Conservation (phyloP, 1,140 invertebrate species). For the Chionoecetes opilio region DNA sequence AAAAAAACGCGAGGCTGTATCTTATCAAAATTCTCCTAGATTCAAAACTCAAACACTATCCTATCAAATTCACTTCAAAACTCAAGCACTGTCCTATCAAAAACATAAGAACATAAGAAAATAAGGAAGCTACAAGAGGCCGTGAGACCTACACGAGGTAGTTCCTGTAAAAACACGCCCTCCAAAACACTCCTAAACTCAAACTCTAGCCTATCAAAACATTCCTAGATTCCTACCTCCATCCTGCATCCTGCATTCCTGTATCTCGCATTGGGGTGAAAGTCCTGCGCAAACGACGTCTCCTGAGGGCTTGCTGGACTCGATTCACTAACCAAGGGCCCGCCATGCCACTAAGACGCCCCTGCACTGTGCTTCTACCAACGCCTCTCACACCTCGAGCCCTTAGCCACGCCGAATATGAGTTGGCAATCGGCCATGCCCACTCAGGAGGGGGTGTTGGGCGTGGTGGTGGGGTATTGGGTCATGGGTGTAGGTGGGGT, state of each 20-base stretch:
- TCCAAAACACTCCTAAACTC: too few relatives aligned
- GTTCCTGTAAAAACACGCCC: too few relatives aligned
- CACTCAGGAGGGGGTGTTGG: neutral
- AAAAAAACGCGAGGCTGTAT: too few relatives aligned
- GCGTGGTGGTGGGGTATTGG: neutral
- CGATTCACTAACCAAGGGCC: neutral
- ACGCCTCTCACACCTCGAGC: neutral
- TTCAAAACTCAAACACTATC: neutral
- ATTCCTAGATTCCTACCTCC: too few relatives aligned
- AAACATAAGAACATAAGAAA: too few relatives aligned
- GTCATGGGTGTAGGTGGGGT: neutral
- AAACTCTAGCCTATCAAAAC: neutral
- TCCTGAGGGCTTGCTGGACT: constrained; percentile 31
- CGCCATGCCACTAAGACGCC: neutral
- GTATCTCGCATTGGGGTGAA: constrained; percentile 33
- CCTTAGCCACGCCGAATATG: neutral
- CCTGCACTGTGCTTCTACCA: neutral
- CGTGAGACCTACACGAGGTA: too few relatives aligned
- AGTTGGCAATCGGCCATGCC: neutral
- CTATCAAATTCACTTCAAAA: too few relatives aligned
- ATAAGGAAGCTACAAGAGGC: too few relatives aligned
- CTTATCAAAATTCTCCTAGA: too few relatives aligned
- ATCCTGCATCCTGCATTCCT: neutral
- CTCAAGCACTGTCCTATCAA: too few relatives aligned
- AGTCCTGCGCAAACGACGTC: constrained; percentile 21